Base-by-base conservation (phyloP, 2,888 invertebrate genomes). In the Mesorhabditis sp. region DNA sequence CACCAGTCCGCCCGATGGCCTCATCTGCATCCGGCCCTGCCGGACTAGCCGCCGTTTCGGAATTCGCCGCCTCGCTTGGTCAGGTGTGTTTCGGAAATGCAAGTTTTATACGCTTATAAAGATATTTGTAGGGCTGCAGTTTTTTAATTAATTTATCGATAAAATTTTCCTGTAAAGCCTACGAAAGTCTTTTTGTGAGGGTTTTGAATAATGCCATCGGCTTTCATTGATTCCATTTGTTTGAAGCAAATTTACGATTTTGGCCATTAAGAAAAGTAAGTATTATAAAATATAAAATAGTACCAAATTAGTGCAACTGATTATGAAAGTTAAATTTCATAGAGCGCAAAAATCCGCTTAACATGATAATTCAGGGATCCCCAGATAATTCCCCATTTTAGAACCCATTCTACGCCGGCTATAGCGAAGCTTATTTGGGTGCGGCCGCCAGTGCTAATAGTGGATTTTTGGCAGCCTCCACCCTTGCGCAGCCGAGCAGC, bases 351-450 rank as follows among this genome's bases (percentile, higher is more conserved):
- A 28, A 28, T 28, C 28, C 28, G 28, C 28, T 28, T 28, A 28
- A 28, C 28, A 28, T 28, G 28, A 28, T 28, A 28, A 28, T 28
- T 28, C 28, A 28, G 28, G 1, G 28, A 28, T 28, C 28, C 28
- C 28, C 28, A 28, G 28, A 28, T 28, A 28, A 28, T 28, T 28
- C 28, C 28, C 28, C 28, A 28, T 28, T 28, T 28, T 50, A 10
- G 58, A 50, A 50, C n/a, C 58, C 58, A 50, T 50, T 50, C 58
- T 50, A 50, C 58, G 10, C 58, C 58, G 58, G 58, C 58, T 50
- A 50, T n/a, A 50, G 58, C 58, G 58, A 50, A n/a, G 58, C 58
- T n/a, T 50, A 50, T 50, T 50, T 50, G 58, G 58, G 58, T 13
- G 58, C 58, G 10, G 58, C 58, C n/a, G n/a, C 7, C n/a, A n/a